Conservation (phyloP, 2,888 invertebrate species). For the Empis livida region DNA sequence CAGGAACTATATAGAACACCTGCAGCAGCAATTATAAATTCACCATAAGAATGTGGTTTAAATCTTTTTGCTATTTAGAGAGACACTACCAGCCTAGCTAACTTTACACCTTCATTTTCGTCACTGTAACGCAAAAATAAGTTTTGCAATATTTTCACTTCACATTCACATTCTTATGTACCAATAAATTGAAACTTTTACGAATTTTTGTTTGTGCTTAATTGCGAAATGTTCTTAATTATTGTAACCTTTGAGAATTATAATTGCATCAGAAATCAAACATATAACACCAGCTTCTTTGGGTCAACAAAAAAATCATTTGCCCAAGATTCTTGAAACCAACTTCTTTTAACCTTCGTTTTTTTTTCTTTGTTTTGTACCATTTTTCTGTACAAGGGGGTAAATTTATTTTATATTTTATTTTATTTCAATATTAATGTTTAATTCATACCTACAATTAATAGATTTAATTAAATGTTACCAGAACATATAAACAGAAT, state of each 20-base stretch:
- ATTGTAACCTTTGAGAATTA: conserved; percentile 1
- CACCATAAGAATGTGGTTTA: background rate
- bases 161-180: background rate
- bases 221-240: background rate
- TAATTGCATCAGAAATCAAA: conserved; percentile 1
- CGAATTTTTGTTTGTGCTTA: background rate
- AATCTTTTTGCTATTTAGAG: background rate
- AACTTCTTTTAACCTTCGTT: conserved; percentile 1
- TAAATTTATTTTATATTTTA: background rate
- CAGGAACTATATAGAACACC: conserved; percentile 1
- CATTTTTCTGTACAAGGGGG: background rate
- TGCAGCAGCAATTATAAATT: background rate
- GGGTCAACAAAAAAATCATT: no score
- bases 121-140: background rate
- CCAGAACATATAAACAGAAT: no score
- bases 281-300: background rate
- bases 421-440: background rate
- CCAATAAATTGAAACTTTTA: background rate
- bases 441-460: background rate
- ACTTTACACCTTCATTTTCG: background rate
- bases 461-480: background rate
- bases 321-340: conserved; percentile 1
- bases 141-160: background rate
- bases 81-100: background rate
- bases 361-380: no score